Base-by-base conservation (phyloP, 2,797 vertebrate genomes). In the Zalophus californianus region DNA sequence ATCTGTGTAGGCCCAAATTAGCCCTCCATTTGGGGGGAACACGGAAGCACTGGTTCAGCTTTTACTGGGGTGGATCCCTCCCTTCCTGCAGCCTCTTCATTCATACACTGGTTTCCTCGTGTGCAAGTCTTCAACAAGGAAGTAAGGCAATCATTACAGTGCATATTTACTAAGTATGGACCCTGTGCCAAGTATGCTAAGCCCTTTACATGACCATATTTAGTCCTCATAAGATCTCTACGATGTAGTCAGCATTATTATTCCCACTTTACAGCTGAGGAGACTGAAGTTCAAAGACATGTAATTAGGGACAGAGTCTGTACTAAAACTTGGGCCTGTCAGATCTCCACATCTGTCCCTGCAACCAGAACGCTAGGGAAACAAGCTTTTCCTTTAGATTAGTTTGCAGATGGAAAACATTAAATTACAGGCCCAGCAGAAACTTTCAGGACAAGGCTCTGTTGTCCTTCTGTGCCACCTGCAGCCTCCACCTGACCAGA, bases 111-210 rank as follows among this genome's bases (percentile, higher is more conserved):
- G 58, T 48, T 82, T 82, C 50, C 77, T 83, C 8, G 3, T 14
- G 3, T 41, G 29, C 64, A 68, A 93, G 70, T 75, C 92, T 60
- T 94, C 88, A 73, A 32, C 35, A 68, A 85, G 88, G 54, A 91
- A 70, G 29, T 48, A 77, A n/a, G 44, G 54, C 52, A 86, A 87
- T 4, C 73, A 54, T 38, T 48, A 73, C 1, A 38, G 54, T 25
- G 60, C 78, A 29, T 48, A 14, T 48, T 64, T 64, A 86, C 54
- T 70, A 56, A 83, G 8, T 35, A 16, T 4, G 10, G 87, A 78
- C 77, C 60, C 13, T 21, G 12, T 56, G 54, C 60, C 78, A 72
- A 11, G n/a, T 50, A 20, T n/a, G 66, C 73, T 58, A 29, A 66
- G 35, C 29, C 23, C 54, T 85, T 89, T 64, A 48, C 4, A 29